Evolutionary conservation across 2,113 vertebrate genomes (phyloP).

Genomic region (Eulacestoma nigropectus): DNA sequence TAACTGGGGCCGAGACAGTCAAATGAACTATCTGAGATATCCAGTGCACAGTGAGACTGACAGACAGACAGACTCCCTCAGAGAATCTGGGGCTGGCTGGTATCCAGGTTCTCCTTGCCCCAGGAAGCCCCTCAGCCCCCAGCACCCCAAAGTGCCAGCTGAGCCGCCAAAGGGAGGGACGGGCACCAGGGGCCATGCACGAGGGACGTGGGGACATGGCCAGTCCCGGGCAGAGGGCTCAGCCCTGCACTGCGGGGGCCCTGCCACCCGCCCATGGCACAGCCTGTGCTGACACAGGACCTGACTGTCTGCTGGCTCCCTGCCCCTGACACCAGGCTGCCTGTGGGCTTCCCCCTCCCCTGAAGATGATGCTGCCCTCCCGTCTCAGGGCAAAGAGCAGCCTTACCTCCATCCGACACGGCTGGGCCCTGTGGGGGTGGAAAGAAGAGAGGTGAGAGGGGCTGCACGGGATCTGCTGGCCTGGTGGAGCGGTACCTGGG

Average conservation of each 20-base stretch:
- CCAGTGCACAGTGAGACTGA: not conserved
- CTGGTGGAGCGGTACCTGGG: not conserved
- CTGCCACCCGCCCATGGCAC: not conserved
- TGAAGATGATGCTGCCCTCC: not conserved
- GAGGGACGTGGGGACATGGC: not conserved
- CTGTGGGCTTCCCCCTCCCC: not conserved
- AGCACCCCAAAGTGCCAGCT: not conserved
- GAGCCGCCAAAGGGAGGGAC: not conserved
- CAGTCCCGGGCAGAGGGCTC: not conserved
- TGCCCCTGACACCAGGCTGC: not conserved
- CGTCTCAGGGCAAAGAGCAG: not conserved
- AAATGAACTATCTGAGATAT: not conserved
- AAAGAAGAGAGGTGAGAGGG: conserved; percentile 45
- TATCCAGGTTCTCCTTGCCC: not conserved
- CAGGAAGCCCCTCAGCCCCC: not conserved
- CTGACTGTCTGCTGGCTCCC: not conserved
- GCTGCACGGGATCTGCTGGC: not conserved
- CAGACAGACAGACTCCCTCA: not conserved
- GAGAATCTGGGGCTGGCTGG: not conserved
- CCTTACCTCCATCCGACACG: conserved; percentile 77
- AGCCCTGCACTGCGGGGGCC: not conserved
- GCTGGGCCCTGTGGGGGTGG: conserved; percentile 67
- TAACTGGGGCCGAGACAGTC: fast-evolving
- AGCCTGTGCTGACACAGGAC: conserved; percentile 1
- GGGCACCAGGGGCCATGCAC: fast-evolving